Conservation (phyloP, 2,888 invertebrate genomes). For the Drosophila nr. fundita region DNA sequence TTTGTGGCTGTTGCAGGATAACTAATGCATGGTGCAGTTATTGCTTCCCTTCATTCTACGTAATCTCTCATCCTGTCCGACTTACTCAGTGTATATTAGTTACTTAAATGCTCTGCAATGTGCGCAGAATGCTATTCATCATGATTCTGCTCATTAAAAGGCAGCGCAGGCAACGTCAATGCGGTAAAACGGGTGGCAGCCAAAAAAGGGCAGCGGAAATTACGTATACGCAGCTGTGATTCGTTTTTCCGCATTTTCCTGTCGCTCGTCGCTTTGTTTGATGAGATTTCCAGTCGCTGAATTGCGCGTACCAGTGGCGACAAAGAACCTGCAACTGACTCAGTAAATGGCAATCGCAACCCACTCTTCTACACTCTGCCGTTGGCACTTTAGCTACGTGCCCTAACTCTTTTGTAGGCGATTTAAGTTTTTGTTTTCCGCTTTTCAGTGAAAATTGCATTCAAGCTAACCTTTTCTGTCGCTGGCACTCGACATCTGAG, state of each 20-base stretch:
- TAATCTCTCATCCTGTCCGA: neutral
- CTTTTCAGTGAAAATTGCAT: slow-evolving; percentile 18
- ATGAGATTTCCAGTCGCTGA: slow-evolving; percentile 55
- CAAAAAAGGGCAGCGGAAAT: slow-evolving; percentile 14
- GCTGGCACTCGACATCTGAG: slow-evolving; percentile 5
- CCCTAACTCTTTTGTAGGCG: slow-evolving; percentile 8
- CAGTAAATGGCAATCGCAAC: slow-evolving; percentile 13
- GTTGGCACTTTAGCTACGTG: slow-evolving; percentile 12
- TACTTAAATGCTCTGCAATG: neutral
- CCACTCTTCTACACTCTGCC: neutral
- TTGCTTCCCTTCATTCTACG: neutral
- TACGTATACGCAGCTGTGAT: slow-evolving; percentile 26
- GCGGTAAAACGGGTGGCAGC: neutral
- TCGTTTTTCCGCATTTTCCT: slow-evolving; percentile 15
- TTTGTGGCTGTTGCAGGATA: neutral
- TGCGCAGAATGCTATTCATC: neutral
- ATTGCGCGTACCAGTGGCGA: slow-evolving; percentile 65
- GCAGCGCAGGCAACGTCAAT: neutral
- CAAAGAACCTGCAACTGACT: slow-evolving; percentile 26
- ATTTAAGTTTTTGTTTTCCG: slow-evolving; percentile 3
- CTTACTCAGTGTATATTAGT: neutral
- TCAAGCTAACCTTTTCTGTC: slow-evolving; percentile 12
- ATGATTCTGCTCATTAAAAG: neutral
- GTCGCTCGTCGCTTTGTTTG: slow-evolving; percentile 27
- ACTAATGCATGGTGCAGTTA: neutral